Percentiles rank a stretch among this genome's conserved stretches.
Evolutionary conservation across 2,797 vertebrate species (phyloP).

Genomic region (Syngnathus rostellatus): DNA sequence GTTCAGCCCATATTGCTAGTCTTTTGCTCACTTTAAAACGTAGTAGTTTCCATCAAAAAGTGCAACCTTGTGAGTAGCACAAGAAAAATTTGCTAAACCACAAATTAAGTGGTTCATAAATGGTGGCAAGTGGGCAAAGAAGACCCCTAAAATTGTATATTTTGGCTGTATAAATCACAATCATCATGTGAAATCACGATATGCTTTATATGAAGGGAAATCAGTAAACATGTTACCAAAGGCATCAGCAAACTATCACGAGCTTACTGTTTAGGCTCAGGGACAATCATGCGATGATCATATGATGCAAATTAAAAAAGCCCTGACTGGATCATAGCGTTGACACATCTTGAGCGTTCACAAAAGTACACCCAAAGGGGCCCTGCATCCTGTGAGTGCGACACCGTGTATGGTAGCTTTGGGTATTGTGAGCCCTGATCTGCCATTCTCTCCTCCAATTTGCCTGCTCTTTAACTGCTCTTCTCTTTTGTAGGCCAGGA

Average conservation of each 20-base stretch:
- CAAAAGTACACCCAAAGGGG: not conserved
- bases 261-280: not conserved
- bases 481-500: constrained; percentile 12
- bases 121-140: not conserved
- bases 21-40: not conserved
- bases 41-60: too few relatives aligned
- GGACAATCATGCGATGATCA: not conserved
- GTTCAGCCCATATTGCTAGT: too few relatives aligned
- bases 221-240: not conserved
- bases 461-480: not conserved
- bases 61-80: not conserved
- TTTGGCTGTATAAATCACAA: not conserved
- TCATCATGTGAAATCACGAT: too few relatives aligned
- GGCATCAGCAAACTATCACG: not conserved
- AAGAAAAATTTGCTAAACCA: too few relatives aligned
- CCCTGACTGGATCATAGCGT: not conserved
- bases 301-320: not conserved
- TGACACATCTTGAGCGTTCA: not conserved
- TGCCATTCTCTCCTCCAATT: constrained; percentile 4
- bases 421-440: constrained; percentile 8
- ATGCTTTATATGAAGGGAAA: too few relatives aligned
- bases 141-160: not conserved
- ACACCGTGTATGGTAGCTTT: not conserved
- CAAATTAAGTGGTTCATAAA: too few relatives aligned
- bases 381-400: constrained; percentile 7